Evolutionary conservation across 37 sponge, comb jelly and placozoan species (phyloP).

Genomic region (Spongilla lacustris): DNA sequence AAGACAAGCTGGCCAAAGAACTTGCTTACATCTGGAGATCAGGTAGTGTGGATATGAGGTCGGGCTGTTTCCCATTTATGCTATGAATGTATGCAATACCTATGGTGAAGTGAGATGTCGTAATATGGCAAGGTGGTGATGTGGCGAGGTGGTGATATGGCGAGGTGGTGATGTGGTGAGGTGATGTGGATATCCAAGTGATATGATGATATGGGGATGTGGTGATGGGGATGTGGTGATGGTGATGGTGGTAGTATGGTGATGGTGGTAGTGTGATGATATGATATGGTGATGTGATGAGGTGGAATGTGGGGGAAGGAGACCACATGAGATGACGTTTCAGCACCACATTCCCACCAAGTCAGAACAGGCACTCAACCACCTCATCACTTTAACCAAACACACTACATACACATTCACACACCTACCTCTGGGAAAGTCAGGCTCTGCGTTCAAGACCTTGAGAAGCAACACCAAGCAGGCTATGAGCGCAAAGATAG

Average conservation of each 20-base stretch:
- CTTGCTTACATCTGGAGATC: not conserved
- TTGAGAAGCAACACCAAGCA: conserved; percentile 33
- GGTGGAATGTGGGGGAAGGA: not conserved
- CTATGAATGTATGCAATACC: conserved; percentile 41
- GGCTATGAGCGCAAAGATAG: conserved; percentile 21
- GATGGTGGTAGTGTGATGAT: too few species aligned
- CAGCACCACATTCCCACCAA: not conserved
- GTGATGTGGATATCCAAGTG: not conserved
- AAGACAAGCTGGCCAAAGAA: not conserved
- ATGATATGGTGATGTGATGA: not conserved
- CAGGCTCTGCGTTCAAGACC: conserved; percentile 35
- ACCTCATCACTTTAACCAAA: too few species aligned
- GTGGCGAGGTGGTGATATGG: too few species aligned
- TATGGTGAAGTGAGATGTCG: conserved; percentile 12
- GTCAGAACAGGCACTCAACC: too few species aligned
- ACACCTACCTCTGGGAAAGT: conserved; percentile 52
- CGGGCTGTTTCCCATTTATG: conserved; percentile 21
- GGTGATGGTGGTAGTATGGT: too few species aligned
- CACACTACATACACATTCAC: not conserved
- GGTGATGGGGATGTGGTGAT: too few species aligned
- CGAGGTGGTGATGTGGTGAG: not conserved
- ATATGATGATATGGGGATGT: too few species aligned
- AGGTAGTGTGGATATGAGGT: conserved; percentile 1
- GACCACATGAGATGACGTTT: too few species aligned
- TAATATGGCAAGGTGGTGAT: too few species aligned